These are phyloP conservation scores for Apamea sordens DNA, from an alignment of 2,888 invertebrate genomes.

Conservation along the genomic window DNA sequence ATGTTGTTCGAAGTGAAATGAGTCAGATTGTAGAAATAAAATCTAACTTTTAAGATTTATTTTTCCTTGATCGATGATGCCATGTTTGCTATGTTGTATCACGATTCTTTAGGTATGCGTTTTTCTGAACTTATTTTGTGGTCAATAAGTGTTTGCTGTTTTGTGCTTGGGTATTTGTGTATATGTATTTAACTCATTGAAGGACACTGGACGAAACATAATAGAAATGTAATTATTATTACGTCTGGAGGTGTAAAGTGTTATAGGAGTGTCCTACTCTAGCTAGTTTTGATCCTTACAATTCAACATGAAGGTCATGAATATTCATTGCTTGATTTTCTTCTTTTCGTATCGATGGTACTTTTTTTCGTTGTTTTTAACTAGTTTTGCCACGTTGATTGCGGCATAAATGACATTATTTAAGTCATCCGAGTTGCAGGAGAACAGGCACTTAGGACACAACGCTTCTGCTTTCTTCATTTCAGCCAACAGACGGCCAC, in stretches of 20 bases:
- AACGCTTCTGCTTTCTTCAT: not conserved
- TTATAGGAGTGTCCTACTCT: not conserved
- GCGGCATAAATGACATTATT: not conserved
- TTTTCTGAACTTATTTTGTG: not conserved
- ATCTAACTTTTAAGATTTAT: constrained; percentile 31
- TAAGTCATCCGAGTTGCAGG: not conserved
- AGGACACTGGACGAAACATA: not conserved
- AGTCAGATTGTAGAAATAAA: constrained; percentile 34
- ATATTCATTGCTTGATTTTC: not conserved
- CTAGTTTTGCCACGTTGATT: not conserved
- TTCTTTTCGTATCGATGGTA: too few relatives aligned
- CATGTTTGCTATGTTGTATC: constrained; percentile 37
- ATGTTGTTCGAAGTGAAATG: constrained; percentile 40
- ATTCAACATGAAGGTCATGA: not conserved
- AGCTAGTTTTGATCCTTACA: not conserved
- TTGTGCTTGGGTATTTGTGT: not conserved
- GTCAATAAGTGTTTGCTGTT: not conserved
- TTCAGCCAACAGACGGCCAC: too few relatives aligned
- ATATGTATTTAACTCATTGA: too few relatives aligned
- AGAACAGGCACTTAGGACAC: too few relatives aligned
- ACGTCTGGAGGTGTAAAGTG: not conserved
- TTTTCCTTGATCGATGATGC: constrained; percentile 39
- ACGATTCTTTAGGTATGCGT: constrained; percentile 25
- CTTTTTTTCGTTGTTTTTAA: not conserved
- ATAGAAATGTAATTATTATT: not conserved